phyloP scores from a whole-genome alignment of 2,113 vertebrate genomes.

The Eurypyga helias region DNA sequence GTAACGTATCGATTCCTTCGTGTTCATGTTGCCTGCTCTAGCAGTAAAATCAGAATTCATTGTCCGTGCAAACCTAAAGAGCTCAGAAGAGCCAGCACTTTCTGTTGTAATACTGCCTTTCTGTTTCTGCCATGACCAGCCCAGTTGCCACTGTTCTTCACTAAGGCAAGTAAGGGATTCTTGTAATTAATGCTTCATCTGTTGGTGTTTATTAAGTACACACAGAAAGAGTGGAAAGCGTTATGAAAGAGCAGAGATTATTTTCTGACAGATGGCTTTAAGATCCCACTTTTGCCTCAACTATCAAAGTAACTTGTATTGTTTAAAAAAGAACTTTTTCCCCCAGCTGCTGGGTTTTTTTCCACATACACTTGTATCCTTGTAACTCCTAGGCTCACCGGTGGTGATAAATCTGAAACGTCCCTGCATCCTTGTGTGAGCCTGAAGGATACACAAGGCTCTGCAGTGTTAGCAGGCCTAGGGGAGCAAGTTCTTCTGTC shows the following conservation, averaged over 20 bases:
- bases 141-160: neutral
- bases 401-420: neutral
- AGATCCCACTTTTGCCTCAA: neutral
- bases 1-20: neutral
- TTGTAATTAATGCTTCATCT: constrained; percentile 1
- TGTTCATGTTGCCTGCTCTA: neutral
- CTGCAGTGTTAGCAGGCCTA: neutral
- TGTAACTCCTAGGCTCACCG: neutral
- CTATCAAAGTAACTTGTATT: neutral
- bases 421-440: neutral
- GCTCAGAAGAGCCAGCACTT: constrained; percentile 19
- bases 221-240: neutral
- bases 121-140: neutral
- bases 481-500: neutral
- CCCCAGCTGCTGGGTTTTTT: neutral
- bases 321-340: neutral
- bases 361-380: neutral
- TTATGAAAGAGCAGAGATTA: neutral
- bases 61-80: neutral
- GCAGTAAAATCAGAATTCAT: constrained; percentile 5
- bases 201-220: neutral
- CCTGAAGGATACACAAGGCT: neutral
- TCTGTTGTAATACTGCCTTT: neutral
- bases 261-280: constrained; percentile 12
- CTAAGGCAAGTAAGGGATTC: neutral